phyloP scores from a whole-genome alignment of 2,888 invertebrate species.

The Subacronicta megacephala region DNA sequence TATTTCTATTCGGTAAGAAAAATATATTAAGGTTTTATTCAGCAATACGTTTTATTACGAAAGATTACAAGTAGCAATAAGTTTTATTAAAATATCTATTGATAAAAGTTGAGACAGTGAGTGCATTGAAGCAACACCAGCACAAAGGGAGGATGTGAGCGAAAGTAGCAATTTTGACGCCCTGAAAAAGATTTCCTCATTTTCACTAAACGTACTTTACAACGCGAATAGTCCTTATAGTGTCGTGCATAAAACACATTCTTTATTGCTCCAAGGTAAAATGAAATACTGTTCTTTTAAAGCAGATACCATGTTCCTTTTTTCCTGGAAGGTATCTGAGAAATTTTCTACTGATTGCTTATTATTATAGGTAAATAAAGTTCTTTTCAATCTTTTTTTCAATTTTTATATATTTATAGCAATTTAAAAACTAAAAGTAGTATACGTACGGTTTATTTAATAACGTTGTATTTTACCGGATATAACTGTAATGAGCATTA shows the following conservation, averaged over 20 bases:
- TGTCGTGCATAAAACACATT: constrained; percentile 27
- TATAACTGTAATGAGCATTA: too few relatives aligned
- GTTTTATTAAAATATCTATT: constrained; percentile 61
- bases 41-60: background rate
- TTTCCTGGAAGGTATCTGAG: constrained; percentile 58
- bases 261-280: constrained; percentile 19
- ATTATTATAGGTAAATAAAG: constrained; percentile 12
- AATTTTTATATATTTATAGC: too few relatives aligned
- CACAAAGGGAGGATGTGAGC: constrained; percentile 71
- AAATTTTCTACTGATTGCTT: constrained; percentile 32
- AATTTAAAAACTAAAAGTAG: too few relatives aligned
- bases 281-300: constrained; percentile 59
- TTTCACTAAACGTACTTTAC: constrained; percentile 56
- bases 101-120: constrained; percentile 69
- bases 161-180: constrained; percentile 83
- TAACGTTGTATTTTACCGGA: too few relatives aligned
- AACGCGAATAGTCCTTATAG: constrained; percentile 44
- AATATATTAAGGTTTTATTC: too few relatives aligned
- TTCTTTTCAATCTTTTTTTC: background rate
- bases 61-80: constrained; percentile 24
- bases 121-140: constrained; percentile 75
- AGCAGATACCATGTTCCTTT: constrained; percentile 72
- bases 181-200: constrained; percentile 70
- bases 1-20: too few relatives aligned
- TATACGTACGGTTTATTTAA: too few relatives aligned